Conservation (phyloP, 1,140 invertebrate species). For the Myzus persicae region DNA sequence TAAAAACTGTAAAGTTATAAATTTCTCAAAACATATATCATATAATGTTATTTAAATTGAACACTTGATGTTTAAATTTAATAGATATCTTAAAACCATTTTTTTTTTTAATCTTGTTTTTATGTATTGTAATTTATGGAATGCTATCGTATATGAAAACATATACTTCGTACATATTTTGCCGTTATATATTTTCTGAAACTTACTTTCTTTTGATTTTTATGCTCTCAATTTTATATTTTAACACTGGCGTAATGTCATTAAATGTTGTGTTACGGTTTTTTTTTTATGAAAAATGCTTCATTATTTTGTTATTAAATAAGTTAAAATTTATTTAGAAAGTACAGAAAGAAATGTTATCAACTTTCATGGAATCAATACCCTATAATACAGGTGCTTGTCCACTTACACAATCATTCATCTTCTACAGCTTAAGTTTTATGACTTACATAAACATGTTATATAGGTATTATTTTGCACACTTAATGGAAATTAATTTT, state of each 20-base stretch:
- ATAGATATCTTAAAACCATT: background rate
- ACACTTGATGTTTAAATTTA: background rate
- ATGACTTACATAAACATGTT: background rate
- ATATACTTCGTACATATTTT: background rate
- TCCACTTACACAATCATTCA: background rate
- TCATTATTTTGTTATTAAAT: background rate
- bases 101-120: background rate
- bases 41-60: background rate
- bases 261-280: background rate
- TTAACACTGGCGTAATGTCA: background rate
- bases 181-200: background rate
- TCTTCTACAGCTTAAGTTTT: background rate
- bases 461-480: too few species aligned
- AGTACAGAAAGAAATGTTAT: background rate
- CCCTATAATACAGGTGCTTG: background rate
- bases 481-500: background rate
- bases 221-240: background rate
- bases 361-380: background rate
- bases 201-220: background rate
- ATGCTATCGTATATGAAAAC: background rate
- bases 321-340: constrained; percentile 2
- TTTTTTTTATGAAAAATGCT: background rate
- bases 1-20: background rate
- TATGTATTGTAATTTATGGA: background rate
- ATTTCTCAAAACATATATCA: background rate